These are phyloP conservation scores for Conus betulinus DNA, from an alignment of 1,140 invertebrate genomes.

Conservation along the genomic window DNA sequence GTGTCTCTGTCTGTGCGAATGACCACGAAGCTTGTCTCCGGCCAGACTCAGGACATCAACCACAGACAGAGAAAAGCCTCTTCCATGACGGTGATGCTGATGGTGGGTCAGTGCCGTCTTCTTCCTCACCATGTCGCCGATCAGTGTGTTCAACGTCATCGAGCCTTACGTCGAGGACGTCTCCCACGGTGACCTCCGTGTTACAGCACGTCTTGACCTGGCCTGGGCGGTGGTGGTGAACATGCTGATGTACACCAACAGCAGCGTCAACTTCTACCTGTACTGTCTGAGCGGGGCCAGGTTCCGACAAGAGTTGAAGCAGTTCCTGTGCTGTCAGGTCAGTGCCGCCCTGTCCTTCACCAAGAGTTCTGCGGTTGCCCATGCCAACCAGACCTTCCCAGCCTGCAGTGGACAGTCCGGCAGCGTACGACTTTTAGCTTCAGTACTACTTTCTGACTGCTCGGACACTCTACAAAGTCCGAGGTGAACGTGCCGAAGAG, in stretches of 20 bases:
- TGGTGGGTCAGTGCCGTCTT: slow-evolving; percentile 43
- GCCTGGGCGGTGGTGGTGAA: slow-evolving; percentile 29
- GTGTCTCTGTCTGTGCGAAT: slow-evolving; percentile 17
- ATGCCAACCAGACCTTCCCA: not conserved
- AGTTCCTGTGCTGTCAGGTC: not conserved
- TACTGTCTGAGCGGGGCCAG: slow-evolving; percentile 45
- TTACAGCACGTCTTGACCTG: slow-evolving; percentile 11
- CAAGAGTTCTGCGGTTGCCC: not conserved
- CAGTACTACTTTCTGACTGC: no score
- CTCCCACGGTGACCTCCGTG: not conserved
- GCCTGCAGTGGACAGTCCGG: no score
- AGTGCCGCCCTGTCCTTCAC: not conserved
- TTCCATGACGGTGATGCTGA: slow-evolving; percentile 41
- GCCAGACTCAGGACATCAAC: not conserved
- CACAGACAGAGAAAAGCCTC: slow-evolving; percentile 9
- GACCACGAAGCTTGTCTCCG: not conserved
- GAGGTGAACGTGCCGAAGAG: no score
- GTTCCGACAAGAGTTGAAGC: slow-evolving; percentile 40
- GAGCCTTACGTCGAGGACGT: not conserved
- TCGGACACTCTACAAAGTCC: no score
- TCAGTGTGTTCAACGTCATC: slow-evolving; percentile 43
- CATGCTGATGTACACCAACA: slow-evolving; percentile 51
- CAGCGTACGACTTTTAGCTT: no score
- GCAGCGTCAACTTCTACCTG: slow-evolving; percentile 49
- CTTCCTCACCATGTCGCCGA: slow-evolving; percentile 39